Percentiles rank a stretch among this genome's conserved stretches.
These are phyloP conservation scores for Burhinus bistriatus DNA, from an alignment of 2,113 vertebrate genomes.

Conservation along the genomic window DNA sequence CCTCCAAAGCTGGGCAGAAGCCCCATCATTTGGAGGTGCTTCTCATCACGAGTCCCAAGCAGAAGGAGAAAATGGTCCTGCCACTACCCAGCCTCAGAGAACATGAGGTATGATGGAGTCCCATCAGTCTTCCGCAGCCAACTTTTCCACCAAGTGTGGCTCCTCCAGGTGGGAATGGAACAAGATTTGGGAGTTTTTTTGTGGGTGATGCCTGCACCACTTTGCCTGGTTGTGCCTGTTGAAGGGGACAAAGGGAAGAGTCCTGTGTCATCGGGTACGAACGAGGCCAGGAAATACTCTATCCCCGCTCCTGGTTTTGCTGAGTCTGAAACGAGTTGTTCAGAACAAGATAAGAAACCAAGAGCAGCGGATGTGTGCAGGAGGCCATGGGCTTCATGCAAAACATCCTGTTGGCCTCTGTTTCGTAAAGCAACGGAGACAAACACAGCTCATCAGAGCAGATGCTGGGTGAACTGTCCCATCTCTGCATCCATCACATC, in stretches of 20 bases:
- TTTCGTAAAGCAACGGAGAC: background rate
- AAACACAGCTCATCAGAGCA: background rate
- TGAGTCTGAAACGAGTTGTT: background rate
- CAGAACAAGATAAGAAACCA: conserved; percentile 50
- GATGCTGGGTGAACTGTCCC: background rate
- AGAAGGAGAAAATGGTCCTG: background rate
- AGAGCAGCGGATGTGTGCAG: conserved; percentile 30
- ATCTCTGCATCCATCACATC: background rate
- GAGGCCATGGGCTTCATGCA: background rate
- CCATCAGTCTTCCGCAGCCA: background rate
- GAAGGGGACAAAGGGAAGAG: background rate
- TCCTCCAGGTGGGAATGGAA: background rate
- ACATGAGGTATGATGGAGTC: rapidly evolving
- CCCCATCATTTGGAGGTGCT: background rate
- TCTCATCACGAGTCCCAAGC: background rate
- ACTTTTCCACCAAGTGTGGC: background rate
- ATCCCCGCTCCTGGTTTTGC: conserved; percentile 44
- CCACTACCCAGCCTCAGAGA: background rate
- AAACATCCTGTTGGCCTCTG: conserved; percentile 58
- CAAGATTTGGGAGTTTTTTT: background rate
- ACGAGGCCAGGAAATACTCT: conserved; percentile 22
- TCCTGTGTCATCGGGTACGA: background rate
- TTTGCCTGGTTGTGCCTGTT: background rate
- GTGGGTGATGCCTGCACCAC: background rate
- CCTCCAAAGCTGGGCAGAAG: background rate